These are phyloP conservation scores for Phoxinus phoxinus DNA, from an alignment of 2,113 vertebrate species.

Conservation along the genomic window DNA sequence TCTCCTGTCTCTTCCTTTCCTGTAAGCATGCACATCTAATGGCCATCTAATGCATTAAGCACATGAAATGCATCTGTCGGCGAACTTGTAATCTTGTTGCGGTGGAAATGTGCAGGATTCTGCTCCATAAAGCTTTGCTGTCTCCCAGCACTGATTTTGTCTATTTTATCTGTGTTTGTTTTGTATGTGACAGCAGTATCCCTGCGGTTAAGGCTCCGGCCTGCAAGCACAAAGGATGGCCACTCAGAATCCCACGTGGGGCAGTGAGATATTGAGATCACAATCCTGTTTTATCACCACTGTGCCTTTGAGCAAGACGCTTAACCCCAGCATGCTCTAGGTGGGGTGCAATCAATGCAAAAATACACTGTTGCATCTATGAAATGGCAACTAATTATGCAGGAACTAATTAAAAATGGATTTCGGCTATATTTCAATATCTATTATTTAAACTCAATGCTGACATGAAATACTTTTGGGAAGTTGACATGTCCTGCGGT, in stretches of 20 bases:
- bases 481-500: background rate
- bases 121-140: slow-evolving; percentile 28
- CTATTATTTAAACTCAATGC: too few species aligned
- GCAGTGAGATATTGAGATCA: slow-evolving; percentile 3
- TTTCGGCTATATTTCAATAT: background rate
- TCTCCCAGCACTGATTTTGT: slow-evolving; percentile 16
- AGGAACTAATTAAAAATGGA: background rate
- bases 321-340: background rate
- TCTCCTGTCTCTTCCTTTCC: slow-evolving; percentile 49
- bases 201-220: background rate
- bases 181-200: background rate
- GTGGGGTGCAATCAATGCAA: background rate
- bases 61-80: background rate
- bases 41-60: slow-evolving; percentile 5
- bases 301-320: slow-evolving; percentile 12
- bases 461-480: too few species aligned
- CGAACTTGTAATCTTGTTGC: slow-evolving; percentile 10
- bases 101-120: background rate
- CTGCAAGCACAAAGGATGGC: slow-evolving; percentile 2
- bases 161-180: slow-evolving; percentile 28
- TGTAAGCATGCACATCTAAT: background rate
- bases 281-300: slow-evolving; percentile 20
- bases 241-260: background rate
- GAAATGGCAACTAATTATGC: background rate
- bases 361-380: background rate